Evolutionary conservation across 2,113 vertebrate species (phyloP), one percentile per base, ranked within the genome.

Genomic region (Piaya cayana): DNA sequence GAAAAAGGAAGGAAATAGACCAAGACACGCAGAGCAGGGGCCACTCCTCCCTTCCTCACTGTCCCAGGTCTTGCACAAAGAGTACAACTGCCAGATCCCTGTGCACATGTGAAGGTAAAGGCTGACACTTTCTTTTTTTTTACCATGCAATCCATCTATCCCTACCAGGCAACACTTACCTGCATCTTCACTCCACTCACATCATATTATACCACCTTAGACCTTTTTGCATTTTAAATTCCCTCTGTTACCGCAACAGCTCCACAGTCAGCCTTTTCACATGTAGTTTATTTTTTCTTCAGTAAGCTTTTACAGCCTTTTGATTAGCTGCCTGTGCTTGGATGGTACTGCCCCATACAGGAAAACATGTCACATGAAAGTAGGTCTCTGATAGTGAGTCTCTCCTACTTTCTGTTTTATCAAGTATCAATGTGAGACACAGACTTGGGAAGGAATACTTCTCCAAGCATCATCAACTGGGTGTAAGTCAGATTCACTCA

Each of bases 1-100:
- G 20, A 65, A n/a, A 11, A 65, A 64, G 20, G 10, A 37, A n/a
- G 49, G 21, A 60, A 9, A 11, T 29, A 47, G 42, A 45, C 19
- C 5, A 25, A 12, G 64, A 55, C 11, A 9, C 1, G 2, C 6
- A 63, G 27, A 55, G 19, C 4, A 1, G 17, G 15, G n/a, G 1
- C 17, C 0, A 0, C 8, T 55, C 12, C 25, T 83, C 36, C 22
- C 13, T 56, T 13, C 7, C 17, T 37, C 34, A 7, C 9, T 53
- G 25, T 37, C 12, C 2, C 6, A 68, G 32, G 9, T 68, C 4
- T 68, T 2, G 0, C 7, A 60, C n/a, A 12, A 22, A 55, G 49
- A 71, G 9, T 23, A 19, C 15, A 55, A 21, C 8, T 2, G 0
- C 11, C 25, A 63, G 19, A 43, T 53, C 5, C 6, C 11, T 26